Evolutionary conservation across 30 jellyfish, hydroid and myxozoan genomes (phyloP), one percentile per base, ranked within the genome.

Genomic region (Sanderia malayensis): DNA sequence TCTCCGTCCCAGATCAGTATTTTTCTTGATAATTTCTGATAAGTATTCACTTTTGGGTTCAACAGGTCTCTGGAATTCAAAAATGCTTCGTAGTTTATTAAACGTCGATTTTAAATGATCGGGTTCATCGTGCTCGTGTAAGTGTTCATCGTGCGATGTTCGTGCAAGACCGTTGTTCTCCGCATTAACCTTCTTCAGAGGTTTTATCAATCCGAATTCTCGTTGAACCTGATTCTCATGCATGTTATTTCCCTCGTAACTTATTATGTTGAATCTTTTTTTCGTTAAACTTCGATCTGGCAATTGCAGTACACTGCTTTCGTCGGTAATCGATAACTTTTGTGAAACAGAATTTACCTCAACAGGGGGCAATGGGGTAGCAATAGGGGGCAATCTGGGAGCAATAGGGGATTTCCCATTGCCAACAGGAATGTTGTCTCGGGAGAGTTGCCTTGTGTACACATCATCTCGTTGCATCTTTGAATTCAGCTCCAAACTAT

Each of bases 31-130:
- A 0, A 78, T 78, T 23, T 78, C 89, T 17, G 89, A 78, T 13
- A 78, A 70, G 41, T 78, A 78, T 58, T 78, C 89, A 17, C 79
- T 78, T 45, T 68, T 65, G 13, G 89, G 89, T 17, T 70, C 45
- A 1, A 28, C 76, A 1, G 61, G 67, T 49, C 70, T 63, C 58
- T 78, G 75, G 26, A 32, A 27, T 44, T 78, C 89, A 23, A 78
- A 78, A 64, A 78, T 66, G 46, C 82, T 78, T 3, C 89, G 89
- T 31, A 78, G 44, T 24, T 66, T 78, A 47, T 47, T 78, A 57
- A 78, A 67, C 26, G 89, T 58, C 22, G 62, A 58, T 13, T 26
- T n/a, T 15, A 49, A 49, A 9, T 15, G 64, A 19, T 49, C 64
- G 27, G 8, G 24, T 9, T 49, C 27, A 18, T 19, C 64, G 27